Conservation (phyloP, 2,113 vertebrate genomes). For the Pogonocichla stellata region DNA sequence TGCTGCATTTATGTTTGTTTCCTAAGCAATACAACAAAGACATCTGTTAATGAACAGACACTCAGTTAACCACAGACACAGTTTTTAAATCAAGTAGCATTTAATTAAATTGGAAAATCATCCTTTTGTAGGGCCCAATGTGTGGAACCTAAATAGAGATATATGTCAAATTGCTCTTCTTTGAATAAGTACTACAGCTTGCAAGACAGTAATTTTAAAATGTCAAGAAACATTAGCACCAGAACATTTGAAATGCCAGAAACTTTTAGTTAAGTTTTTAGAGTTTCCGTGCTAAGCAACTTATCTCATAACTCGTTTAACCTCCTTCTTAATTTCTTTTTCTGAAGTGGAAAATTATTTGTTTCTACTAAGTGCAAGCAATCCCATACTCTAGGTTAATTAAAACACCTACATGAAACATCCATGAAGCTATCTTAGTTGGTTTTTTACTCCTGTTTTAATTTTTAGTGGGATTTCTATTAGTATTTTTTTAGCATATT, state of each 20-base stretch:
- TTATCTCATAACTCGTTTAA: not conserved
- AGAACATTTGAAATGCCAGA: not conserved
- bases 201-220: not conserved
- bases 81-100: not conserved
- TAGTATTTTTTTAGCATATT: not conserved
- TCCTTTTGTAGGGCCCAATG: not conserved
- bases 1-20: not conserved
- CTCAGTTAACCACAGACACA: not conserved
- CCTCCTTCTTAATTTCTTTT: not conserved
- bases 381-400: not conserved
- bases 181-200: not conserved
- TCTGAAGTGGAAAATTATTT: not conserved
- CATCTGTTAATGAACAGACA: not conserved
- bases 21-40: not conserved
- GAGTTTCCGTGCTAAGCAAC: not conserved
- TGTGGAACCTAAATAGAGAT: not conserved
- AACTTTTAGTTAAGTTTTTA: not conserved
- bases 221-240: not conserved
- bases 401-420: not conserved
- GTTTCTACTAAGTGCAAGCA: not conserved
- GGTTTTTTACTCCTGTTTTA: not conserved
- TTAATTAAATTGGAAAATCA: not conserved
- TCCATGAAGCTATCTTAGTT: not conserved
- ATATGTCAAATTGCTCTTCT: not conserved
- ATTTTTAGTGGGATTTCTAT: not conserved